Conservation (phyloP, 2,113 vertebrate genomes). For the Cairina moschata region DNA sequence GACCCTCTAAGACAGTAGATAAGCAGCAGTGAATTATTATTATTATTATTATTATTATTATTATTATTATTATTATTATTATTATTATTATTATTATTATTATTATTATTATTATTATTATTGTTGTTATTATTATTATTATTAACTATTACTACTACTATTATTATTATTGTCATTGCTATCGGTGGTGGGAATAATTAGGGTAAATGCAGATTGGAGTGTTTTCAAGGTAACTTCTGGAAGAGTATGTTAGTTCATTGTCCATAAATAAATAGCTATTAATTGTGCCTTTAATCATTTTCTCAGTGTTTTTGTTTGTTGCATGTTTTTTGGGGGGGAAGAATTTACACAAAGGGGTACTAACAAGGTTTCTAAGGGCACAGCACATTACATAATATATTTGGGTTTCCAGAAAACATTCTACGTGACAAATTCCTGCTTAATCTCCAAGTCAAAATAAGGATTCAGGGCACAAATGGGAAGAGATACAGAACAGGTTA, state of each 20-base stretch:
- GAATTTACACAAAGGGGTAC: neutral
- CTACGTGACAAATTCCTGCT: neutral
- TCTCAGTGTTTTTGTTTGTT: neutral
- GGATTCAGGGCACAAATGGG: neutral
- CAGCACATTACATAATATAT: neutral
- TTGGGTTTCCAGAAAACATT: constrained; percentile 18
- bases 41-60: neutral
- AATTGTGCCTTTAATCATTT: neutral
- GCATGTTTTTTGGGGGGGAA: neutral
- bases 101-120: neutral
- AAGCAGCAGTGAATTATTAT: neutral
- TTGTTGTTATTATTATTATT: neutral
- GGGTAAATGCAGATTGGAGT: neutral
- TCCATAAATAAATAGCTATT: neutral
- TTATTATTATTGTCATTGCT: neutral
- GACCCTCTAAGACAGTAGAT: neutral
- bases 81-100: neutral
- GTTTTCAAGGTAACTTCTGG: neutral
- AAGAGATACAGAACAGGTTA: neutral
- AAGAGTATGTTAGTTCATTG: neutral
- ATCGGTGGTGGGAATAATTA: neutral
- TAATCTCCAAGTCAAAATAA: neutral
- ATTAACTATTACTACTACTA: neutral
- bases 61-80: neutral
- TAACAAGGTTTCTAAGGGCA: constrained; percentile 16